Base-by-base conservation (phyloP, 2,888 invertebrate genomes). In the Nyleta sp. region DNA sequence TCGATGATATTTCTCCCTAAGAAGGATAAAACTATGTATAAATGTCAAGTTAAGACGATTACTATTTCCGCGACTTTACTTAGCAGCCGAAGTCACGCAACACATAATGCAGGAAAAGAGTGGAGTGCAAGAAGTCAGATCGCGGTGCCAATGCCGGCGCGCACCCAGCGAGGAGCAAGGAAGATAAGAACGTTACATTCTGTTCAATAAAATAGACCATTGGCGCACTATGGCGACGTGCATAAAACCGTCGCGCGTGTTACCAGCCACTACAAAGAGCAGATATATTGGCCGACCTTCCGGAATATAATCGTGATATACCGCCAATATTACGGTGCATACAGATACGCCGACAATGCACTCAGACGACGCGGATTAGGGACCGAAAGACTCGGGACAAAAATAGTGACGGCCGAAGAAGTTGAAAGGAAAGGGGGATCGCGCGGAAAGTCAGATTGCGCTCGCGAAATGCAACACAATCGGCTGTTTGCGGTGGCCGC, bases 271-370 rank as follows among this genome's bases (percentile, higher is more conserved):
- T 72, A 77, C 77, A 70, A 79, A 55, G 75, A 77, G 68, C 38
- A 62, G 67, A 71, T 71, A 74, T 65, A 73, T 78, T 70, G 67
- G 57, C 38, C 64, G 20, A 46, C 57, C 77, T 77, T 72, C 64
- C 84, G 82, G 84, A 71, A 81, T 85, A 86, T 86, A 86, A 87
- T 87, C 87, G 84, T 87, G 84, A 87, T 86, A 84, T 87, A 86
- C 83, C 83, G 85, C 86, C 86, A 85, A 87, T 86, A 87, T 86
- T 85, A 85, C 76, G 78, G 74, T 77, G 78, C 81, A 74, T 81
- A 76, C 72, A 84, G 84, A 84, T 83, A 82, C 50, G 24, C 13
- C 57, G 24, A 76, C 57, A 64, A 70, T 76, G 42, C 50, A 42
- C 57, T 40, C 42, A 70, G 50, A 70, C 57, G 68, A 38, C 15